Percentiles rank a stretch among this genome's conserved stretches.
Evolutionary conservation across 2,113 vertebrate species (phyloP).

Genomic region (Hepsetus odoe): DNA sequence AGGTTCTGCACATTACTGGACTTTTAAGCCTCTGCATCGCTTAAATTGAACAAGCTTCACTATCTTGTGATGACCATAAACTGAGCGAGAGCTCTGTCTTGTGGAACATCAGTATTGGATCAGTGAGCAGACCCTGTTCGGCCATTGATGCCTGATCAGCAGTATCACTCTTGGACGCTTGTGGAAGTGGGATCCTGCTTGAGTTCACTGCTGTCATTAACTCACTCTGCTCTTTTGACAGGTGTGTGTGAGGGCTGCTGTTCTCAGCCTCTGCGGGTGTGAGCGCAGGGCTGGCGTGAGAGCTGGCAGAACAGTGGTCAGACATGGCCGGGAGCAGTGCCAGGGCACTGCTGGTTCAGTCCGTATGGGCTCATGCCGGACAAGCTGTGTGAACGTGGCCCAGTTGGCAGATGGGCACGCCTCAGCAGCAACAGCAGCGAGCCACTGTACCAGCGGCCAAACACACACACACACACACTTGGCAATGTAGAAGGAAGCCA

Average conservation of each 20-base stretch:
- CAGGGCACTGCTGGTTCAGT: slow-evolving; percentile 65
- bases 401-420: slow-evolving; percentile 74
- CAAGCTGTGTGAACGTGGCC: slow-evolving; percentile 70
- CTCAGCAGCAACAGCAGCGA: slow-evolving; percentile 67
- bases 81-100: background rate
- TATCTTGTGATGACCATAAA: background rate
- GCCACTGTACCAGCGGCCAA: slow-evolving; percentile 69
- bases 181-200: slow-evolving; percentile 6
- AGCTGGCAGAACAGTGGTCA: slow-evolving; percentile 57
- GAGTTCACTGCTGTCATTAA: slow-evolving; percentile 1
- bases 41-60: background rate
- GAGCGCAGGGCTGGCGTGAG: slow-evolving; percentile 43
- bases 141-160: background rate
- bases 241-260: slow-evolving; percentile 35
- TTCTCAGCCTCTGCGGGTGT: slow-evolving; percentile 26
- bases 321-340: slow-evolving; percentile 74
- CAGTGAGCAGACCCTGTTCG: background rate
- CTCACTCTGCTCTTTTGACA: slow-evolving; percentile 35
- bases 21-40: too few species aligned
- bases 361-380: slow-evolving; percentile 67
- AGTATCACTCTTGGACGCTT: slow-evolving; percentile 4
- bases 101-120: background rate
- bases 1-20: too few species aligned
- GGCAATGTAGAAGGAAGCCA: slow-evolving; percentile 63
- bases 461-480: slow-evolving; percentile 50